phyloP scores from a whole-genome alignment of 2,797 vertebrate species.

The Yasuhikotakia modesta region DNA sequence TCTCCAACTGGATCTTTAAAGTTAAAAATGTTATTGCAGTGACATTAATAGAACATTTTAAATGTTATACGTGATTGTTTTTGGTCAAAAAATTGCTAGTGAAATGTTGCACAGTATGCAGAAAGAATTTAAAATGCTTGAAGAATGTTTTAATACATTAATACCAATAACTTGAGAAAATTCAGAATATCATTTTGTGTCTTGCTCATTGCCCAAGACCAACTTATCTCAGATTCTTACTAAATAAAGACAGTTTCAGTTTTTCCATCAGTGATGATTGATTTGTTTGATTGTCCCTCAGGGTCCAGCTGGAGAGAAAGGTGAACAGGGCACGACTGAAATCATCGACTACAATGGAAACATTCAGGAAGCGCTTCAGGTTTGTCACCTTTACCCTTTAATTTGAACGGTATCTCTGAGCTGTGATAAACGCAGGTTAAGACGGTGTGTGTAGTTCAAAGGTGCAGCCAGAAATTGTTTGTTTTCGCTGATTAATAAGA shows the following conservation, averaged over 20 bases:
- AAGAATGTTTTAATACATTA: too few species aligned
- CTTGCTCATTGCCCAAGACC: too few species aligned
- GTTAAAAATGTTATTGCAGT: too few species aligned
- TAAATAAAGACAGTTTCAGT: neutral
- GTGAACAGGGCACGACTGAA: constrained; percentile 94
- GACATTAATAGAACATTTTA: too few species aligned
- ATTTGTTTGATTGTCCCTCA: constrained; percentile 60
- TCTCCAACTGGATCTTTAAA: too few species aligned
- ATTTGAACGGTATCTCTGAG: neutral
- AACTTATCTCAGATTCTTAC: too few species aligned
- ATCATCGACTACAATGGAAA: constrained; percentile 99
- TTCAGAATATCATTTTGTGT: too few species aligned
- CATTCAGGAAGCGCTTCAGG: constrained; percentile 97
- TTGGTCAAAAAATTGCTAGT: too few species aligned
- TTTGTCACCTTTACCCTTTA: constrained; percentile 64
- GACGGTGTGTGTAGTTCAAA: neutral
- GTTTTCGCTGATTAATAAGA: neutral
- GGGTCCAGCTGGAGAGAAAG: constrained; percentile 95
- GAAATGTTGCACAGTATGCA: too few species aligned
- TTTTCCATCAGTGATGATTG: neutral
- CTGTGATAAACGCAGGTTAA: neutral
- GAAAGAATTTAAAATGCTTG: too few species aligned
- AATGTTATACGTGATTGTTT: too few species aligned
- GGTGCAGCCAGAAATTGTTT: neutral
- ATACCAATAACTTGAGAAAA: too few species aligned